Conservation (phyloP, 2,113 vertebrate genomes). For the Pygoscelis antarcticus region DNA sequence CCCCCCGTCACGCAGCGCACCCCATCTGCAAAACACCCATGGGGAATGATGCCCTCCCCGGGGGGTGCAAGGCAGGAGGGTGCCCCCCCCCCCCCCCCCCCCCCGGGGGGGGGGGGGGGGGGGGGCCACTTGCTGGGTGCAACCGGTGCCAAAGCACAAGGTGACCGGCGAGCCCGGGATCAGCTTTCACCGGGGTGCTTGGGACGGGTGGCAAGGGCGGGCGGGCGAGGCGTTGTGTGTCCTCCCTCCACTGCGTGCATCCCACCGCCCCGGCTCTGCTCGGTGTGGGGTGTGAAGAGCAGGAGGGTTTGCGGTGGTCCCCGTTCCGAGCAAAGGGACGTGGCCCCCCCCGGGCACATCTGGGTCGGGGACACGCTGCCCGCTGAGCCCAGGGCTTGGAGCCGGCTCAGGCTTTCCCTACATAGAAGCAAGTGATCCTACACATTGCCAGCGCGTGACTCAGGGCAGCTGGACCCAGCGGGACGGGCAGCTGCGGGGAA, state of each 20-base stretch:
- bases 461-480: background rate
- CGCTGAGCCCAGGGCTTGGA: background rate
- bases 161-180: background rate
- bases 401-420: background rate
- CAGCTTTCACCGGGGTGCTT: background rate
- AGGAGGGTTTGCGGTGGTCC: too few relatives aligned
- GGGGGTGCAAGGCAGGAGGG: background rate
- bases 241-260: too few relatives aligned
- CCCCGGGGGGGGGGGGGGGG: background rate
- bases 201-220: background rate
- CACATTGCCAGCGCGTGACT: background rate
- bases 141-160: background rate
- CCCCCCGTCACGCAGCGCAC: too few relatives aligned
- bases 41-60: background rate
- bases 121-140: background rate
- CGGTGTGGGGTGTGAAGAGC: background rate
- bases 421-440: background rate
- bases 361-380: rapidly evolving
- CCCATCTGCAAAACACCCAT: too few relatives aligned
- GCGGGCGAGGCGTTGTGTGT: rapidly evolving
- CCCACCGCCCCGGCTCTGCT: too few relatives aligned
- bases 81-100: background rate
- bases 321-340: background rate
- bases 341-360: background rate
- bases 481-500: background rate